Evolutionary conservation across 2,797 vertebrate genomes (phyloP).

Genomic region (Aeoliscus strigatus): DNA sequence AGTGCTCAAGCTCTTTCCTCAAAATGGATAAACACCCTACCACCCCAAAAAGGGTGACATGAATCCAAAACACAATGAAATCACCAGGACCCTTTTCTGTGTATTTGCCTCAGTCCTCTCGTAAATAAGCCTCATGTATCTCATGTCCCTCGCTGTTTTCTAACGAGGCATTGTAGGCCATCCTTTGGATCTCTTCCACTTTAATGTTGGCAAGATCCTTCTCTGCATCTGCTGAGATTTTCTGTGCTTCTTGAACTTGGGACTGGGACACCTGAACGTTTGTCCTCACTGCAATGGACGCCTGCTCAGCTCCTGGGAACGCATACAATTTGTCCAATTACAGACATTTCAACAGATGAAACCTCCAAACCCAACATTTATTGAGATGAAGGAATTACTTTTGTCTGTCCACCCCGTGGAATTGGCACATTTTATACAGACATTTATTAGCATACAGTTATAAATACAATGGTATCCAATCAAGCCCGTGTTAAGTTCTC

Average conservation of each 20-base stretch:
- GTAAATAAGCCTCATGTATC: slow-evolving; percentile 84
- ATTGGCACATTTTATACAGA: too few species aligned
- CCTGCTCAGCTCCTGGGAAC: slow-evolving; percentile 84
- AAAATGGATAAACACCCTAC: slow-evolving; percentile 1
- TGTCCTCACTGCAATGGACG: slow-evolving; percentile 76
- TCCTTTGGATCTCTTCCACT: slow-evolving; percentile 86
- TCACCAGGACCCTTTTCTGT: neutral
- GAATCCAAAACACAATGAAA: slow-evolving; percentile 1
- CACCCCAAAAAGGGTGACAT: neutral
- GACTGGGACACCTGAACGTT: slow-evolving; percentile 84
- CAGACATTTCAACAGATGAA: too few species aligned
- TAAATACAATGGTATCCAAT: too few species aligned
- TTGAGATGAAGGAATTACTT: slow-evolving; percentile 3
- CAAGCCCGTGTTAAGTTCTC: too few species aligned
- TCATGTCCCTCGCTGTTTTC: slow-evolving; percentile 67
- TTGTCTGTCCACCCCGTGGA: neutral
- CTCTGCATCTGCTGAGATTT: slow-evolving; percentile 82
- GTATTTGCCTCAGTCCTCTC: slow-evolving; percentile 81
- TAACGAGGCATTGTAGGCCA: slow-evolving; percentile 60
- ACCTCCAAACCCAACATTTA: too few species aligned
- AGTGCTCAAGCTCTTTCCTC: neutral
- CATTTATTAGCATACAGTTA: too few species aligned
- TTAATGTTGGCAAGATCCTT: slow-evolving; percentile 86
- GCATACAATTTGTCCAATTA: slow-evolving; percentile 7
- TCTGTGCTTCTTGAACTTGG: slow-evolving; percentile 82